These are phyloP conservation scores for Eulithis testata DNA, from an alignment of 2,888 invertebrate species.

Conservation along the genomic window DNA sequence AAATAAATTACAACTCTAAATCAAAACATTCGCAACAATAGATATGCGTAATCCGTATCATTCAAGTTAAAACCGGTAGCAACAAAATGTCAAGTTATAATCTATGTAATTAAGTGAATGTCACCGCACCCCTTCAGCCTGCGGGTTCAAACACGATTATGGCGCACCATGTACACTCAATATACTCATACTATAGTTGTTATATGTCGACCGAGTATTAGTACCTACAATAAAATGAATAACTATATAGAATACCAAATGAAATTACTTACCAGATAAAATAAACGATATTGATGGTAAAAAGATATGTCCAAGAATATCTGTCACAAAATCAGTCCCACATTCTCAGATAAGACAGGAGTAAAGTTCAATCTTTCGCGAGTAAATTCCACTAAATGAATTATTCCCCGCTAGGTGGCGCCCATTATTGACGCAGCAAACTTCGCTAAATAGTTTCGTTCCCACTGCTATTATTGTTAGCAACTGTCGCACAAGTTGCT, in stretches of 20 bases:
- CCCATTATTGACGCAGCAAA: constrained; percentile 79
- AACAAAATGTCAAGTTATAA: constrained; percentile 80
- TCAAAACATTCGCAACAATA: constrained; percentile 26
- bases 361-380: constrained; percentile 53
- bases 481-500: constrained; percentile 76
- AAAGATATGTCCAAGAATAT: not conserved
- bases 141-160: constrained; percentile 49
- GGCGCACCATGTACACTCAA: constrained; percentile 28
- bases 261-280: not conserved
- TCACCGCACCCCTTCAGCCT: constrained; percentile 51
- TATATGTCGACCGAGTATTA: too few relatives aligned
- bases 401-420: constrained; percentile 74
- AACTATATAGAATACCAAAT: too few relatives aligned
- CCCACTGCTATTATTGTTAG: constrained; percentile 77
- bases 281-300: not conserved
- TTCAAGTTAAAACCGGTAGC: constrained; percentile 72
- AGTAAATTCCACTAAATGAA: constrained; percentile 79
- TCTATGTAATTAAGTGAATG: constrained; percentile 83
- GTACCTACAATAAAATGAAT: too few relatives aligned
- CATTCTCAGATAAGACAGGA: constrained; percentile 14
- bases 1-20: constrained; percentile 25
- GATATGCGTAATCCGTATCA: constrained; percentile 67
- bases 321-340: constrained; percentile 18
- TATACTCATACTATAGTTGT: not conserved
- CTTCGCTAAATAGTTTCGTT: constrained; percentile 82